A percentile compares a stretch with the other conserved stretches of the same genome.
Evolutionary conservation across 2,797 vertebrate species (phyloP).

Genomic region (Pipistrellus pipistrellus): DNA sequence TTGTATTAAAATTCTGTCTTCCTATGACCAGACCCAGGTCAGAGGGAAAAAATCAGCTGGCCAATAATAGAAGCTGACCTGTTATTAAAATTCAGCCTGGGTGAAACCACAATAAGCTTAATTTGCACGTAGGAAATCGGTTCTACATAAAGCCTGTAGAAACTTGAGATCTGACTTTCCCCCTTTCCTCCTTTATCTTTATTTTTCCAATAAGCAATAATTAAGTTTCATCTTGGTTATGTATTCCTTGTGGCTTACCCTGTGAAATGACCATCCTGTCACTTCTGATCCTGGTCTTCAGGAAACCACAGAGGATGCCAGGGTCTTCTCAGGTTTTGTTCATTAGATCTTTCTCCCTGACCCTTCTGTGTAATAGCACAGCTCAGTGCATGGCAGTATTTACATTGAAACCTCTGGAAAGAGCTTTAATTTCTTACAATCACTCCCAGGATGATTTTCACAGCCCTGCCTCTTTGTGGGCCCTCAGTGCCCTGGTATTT

Average conservation of each 20-base stretch:
- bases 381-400: constrained; percentile 53
- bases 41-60: not conserved
- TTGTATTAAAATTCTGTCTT: constrained; percentile 47
- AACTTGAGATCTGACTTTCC: not conserved
- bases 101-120: constrained; percentile 32
- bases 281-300: not conserved
- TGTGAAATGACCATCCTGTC: not conserved
- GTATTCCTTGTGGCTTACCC: not conserved
- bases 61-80: not conserved
- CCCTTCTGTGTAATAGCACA: constrained; percentile 51
- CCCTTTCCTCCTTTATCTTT: not conserved
- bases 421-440: not conserved
- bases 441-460: constrained; percentile 42
- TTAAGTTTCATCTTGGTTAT: constrained; percentile 15
- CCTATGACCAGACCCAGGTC: not conserved
- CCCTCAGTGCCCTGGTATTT: constrained; percentile 74
- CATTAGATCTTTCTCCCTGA: not conserved
- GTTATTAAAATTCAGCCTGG: constrained; percentile 55
- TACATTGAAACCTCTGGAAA: constrained; percentile 41
- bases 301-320: not conserved
- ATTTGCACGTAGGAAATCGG: constrained; percentile 50
- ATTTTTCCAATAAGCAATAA: not conserved
- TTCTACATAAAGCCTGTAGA: constrained; percentile 39
- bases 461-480: constrained; percentile 15
- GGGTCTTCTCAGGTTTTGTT: constrained; percentile 13